Conservation (phyloP, 2,113 vertebrate genomes). For the Cheilinus undulatus region DNA sequence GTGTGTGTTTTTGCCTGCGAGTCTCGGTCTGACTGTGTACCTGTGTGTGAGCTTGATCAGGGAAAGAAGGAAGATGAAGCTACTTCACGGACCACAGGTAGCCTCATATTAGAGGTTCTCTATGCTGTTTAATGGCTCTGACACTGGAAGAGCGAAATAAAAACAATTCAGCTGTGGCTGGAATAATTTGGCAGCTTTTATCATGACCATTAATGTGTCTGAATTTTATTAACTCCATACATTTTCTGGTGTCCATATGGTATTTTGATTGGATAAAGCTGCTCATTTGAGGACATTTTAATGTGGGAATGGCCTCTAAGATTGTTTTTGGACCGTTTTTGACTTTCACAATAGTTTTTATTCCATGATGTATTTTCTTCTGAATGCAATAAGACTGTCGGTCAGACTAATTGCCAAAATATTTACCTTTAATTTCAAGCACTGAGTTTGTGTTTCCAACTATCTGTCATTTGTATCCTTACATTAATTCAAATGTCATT, state of each 20-base stretch:
- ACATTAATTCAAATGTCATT: conserved; percentile 17
- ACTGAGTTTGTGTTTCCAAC: conserved; percentile 20
- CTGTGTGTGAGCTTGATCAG: conserved; percentile 36
- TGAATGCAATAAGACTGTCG: conserved; percentile 33
- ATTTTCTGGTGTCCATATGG: conserved; percentile 49
- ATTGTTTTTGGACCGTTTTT: conserved; percentile 43
- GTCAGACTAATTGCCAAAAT: conserved; percentile 39
- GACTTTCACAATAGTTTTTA: conserved; percentile 37
- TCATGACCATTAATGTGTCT: conserved; percentile 41
- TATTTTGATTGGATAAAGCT: conserved; percentile 56
- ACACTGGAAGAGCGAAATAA: conserved; percentile 10
- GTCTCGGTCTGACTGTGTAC: conserved; percentile 36
- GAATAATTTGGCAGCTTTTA: conserved; percentile 28
- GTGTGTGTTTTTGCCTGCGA: conserved; percentile 14
- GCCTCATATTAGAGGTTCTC: neutral
- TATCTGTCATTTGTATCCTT: conserved; percentile 36
- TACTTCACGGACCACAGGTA: conserved; percentile 16
- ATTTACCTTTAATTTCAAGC: conserved; percentile 45
- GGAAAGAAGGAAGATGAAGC: conserved; percentile 4
- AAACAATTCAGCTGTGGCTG: conserved; percentile 7
- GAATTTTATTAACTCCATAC: conserved; percentile 41
- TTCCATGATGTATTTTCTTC: conserved; percentile 42
- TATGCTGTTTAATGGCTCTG: neutral
- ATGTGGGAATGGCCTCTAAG: conserved; percentile 37
- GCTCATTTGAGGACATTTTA: conserved; percentile 47